Conservation (phyloP, 1,140 invertebrate species). For the Sitobion miscanthi region DNA sequence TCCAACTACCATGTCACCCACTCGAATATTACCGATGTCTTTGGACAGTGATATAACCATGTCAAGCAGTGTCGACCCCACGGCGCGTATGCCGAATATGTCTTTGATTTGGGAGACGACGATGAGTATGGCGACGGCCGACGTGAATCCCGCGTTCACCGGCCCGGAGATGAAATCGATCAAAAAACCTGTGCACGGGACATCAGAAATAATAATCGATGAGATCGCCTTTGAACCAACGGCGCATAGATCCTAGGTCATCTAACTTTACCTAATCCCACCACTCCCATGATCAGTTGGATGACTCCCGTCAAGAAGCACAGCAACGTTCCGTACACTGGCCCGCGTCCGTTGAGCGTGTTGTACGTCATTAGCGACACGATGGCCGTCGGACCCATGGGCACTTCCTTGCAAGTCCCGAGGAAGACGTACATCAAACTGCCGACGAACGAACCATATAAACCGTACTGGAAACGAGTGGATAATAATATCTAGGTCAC, state of each 20-base stretch:
- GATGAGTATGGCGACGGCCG: constrained; percentile 90
- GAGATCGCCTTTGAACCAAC: neutral
- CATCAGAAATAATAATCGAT: neutral
- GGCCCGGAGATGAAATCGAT: constrained; percentile 93
- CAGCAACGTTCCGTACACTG: constrained; percentile 79
- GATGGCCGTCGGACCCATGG: constrained; percentile 87
- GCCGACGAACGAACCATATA: constrained; percentile 90
- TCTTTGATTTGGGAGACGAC: constrained; percentile 87
- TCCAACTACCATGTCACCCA: constrained; percentile 75
- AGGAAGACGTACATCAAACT: constrained; percentile 90
- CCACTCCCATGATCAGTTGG: constrained; percentile 83
- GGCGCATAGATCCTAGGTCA: neutral
- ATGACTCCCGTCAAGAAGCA: constrained; percentile 80
- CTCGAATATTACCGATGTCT: constrained; percentile 68
- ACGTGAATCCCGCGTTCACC: constrained; percentile 90
- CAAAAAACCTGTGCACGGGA: constrained; percentile 75
- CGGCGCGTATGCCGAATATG: constrained; percentile 78
- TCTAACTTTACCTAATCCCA: constrained; percentile 77
- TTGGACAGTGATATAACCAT: constrained; percentile 73
- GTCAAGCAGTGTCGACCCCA: constrained; percentile 75
- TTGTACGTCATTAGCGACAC: constrained; percentile 81
- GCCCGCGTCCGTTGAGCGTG: constrained; percentile 68
- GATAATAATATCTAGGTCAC: neutral
- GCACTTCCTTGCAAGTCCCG: constrained; percentile 89
- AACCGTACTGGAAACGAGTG: constrained; percentile 72